Base-by-base conservation (phyloP, 2,797 vertebrate genomes). In the Morus bassanus region DNA sequence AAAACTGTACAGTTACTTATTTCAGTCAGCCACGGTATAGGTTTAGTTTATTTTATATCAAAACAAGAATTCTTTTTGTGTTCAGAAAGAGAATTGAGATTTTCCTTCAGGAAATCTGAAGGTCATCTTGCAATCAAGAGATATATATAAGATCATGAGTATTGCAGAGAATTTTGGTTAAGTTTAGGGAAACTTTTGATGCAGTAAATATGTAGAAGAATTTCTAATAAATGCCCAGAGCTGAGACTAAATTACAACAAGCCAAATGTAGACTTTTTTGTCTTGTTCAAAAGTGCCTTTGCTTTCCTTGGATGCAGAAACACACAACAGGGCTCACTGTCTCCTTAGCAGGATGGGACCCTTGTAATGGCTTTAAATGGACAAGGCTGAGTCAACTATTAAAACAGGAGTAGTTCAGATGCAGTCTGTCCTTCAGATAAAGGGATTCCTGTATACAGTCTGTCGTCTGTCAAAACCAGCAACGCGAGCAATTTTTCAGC, bases 401-500 rank as follows among this genome's bases (percentile, higher is more conserved):
- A 59, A 68, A 68, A 22, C 6, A n/a, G 37, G 51, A 77, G 51
- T 73, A 33, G 25, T 63, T 95, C 80, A 90, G 67, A 73, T 53
- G 39, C 50, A 73, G 23, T 43, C 65, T 93, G 91, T 75, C 83
- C 51, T 57, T 86, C 54, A 72, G 63, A 84, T 46, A 84, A 93
- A 94, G 53, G n/a, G 45, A 69, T 83, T 77, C 80, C 75, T 21
- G 7, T 18, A 56, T 24, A 51, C 31, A 76, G 56, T 69, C 56
- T 89, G 83, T 70, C 53, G 59, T 64, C 67, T 82, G 70, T 69
- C 84, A 95, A 46, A 74, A 57, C 13, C 53, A 73, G 61, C 45
- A 91, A 78, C 8, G n/a, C 67, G 43, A 89, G 45, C 31, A 89
- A 81, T 94, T 95, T 89, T 92, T 92, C 87, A 96, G 30, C 69